These are phyloP conservation scores for Maniola jurtina DNA, from an alignment of 1,140 invertebrate species.

Conservation along the genomic window DNA sequence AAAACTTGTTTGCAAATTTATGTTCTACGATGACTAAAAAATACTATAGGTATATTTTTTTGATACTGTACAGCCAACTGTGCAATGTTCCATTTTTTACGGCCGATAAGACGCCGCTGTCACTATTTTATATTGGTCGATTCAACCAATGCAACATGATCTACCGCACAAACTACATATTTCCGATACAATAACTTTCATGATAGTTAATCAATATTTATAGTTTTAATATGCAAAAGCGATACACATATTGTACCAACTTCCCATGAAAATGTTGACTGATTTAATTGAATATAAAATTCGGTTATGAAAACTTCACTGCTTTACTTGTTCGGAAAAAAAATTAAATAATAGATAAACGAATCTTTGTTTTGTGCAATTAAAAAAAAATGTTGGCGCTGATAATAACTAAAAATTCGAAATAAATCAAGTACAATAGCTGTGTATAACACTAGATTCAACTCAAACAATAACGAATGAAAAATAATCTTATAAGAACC, in stretches of 20 bases:
- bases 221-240: not conserved
- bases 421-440: no score
- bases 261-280: not conserved
- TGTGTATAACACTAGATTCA: not conserved
- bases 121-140: slow-evolving; percentile 14
- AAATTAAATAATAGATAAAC: no score
- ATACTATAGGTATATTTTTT: slow-evolving; percentile 7
- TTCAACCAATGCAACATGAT: not conserved
- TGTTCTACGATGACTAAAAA: slow-evolving; percentile 11
- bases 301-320: no score
- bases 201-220: slow-evolving; percentile 8
- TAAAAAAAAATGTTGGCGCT: no score
- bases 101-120: slow-evolving; percentile 20
- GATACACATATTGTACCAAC: not conserved
- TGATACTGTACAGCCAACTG: slow-evolving; percentile 16
- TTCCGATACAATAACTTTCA: slow-evolving; percentile 2
- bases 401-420: no score
- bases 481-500: slow-evolving; percentile 19
- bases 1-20: not conserved
- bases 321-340: no score
- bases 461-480: not conserved
- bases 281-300: no score
- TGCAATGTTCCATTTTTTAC: slow-evolving; percentile 30
- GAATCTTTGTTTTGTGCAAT: no score
- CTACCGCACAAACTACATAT: slow-evolving; percentile 4